phyloP scores from a whole-genome alignment of 2,797 vertebrate species.

The Pangasius djambal region DNA sequence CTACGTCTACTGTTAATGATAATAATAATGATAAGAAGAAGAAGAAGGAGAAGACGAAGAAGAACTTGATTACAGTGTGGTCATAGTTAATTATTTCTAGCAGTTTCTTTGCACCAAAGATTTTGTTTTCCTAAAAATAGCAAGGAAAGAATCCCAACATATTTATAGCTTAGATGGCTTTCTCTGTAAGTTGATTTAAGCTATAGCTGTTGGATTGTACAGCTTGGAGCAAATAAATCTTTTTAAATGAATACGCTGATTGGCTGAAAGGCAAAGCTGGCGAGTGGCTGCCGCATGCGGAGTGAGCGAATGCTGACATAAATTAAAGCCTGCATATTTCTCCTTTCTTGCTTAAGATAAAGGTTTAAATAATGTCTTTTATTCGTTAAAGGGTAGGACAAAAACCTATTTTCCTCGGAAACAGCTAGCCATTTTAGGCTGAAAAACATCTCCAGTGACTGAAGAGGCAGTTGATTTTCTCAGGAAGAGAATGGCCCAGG shows the following conservation, averaged over 20 bases:
- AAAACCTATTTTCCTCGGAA: conserved; percentile 31
- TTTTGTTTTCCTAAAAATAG: conserved; percentile 11
- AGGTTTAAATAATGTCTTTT: conserved; percentile 50
- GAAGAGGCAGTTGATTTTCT: conserved; percentile 53
- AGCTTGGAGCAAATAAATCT: conserved; percentile 79
- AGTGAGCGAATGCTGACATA: conserved; percentile 74
- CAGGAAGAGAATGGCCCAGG: conserved; percentile 59
- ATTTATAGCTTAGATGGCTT: conserved; percentile 70
- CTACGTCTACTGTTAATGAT: neutral
- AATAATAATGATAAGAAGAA: neutral
- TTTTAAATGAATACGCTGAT: conserved; percentile 73
- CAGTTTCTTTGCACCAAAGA: conserved; percentile 26
- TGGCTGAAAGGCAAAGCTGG: conserved; percentile 56
- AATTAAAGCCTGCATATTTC: conserved; percentile 69
- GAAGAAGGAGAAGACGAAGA: neutral
- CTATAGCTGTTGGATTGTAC: conserved; percentile 74
- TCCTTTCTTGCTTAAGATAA: conserved; percentile 40
- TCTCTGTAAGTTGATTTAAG: conserved; percentile 79
- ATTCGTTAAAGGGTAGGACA: conserved; percentile 43
- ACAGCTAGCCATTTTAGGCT: conserved; percentile 45
- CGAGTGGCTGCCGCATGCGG: conserved; percentile 54
- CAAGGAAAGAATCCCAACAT: conserved; percentile 57
- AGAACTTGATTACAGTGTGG: neutral
- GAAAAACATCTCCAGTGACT: conserved; percentile 33
- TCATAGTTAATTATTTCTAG: neutral